Percentiles rank a stretch among this genome's conserved stretches.
phyloP scores from a whole-genome alignment of 1,140 invertebrate species.

The Bombus ignitus region DNA sequence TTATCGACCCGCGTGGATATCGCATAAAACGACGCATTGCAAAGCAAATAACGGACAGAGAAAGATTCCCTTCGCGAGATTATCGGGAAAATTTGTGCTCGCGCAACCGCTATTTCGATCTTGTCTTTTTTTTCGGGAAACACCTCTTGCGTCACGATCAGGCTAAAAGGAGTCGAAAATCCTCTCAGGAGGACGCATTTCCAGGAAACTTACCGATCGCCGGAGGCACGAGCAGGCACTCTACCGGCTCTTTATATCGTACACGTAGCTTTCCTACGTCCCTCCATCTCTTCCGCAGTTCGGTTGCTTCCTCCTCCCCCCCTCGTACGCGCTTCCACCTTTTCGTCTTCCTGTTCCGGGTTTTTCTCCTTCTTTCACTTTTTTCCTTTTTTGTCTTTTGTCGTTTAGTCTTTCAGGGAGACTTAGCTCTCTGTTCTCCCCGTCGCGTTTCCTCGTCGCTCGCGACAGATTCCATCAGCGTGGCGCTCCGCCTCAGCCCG shows the following conservation, averaged over 20 bases:
- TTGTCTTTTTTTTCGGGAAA: slow-evolving; percentile 22
- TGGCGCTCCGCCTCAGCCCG: slow-evolving; percentile 36
- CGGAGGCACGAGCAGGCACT: slow-evolving; percentile 65
- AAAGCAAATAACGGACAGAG: slow-evolving; percentile 29
- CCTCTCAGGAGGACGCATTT: slow-evolving; percentile 51
- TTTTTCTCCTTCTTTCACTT: slow-evolving; percentile 1
- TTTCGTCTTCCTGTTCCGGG: slow-evolving; percentile 19
- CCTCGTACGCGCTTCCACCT: not conserved
- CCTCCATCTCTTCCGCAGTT: not conserved
- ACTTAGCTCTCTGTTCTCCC: not conserved
- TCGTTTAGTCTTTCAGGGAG: slow-evolving; percentile 49
- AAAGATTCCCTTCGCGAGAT: slow-evolving; percentile 10
- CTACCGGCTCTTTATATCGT: slow-evolving; percentile 47
- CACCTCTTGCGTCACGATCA: slow-evolving; percentile 1
- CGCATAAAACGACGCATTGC: slow-evolving; percentile 24
- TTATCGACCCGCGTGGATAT: slow-evolving; percentile 17
- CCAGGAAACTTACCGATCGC: slow-evolving; percentile 66
- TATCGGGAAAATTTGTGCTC: slow-evolving; percentile 15
- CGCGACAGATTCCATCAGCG: slow-evolving; percentile 56
- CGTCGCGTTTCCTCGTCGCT: not conserved
- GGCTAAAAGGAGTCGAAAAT: slow-evolving; percentile 44
- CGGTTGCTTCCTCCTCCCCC: not conserved
- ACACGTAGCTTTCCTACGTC: slow-evolving; percentile 12
- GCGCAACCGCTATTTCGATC: slow-evolving; percentile 9
- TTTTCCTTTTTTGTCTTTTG: not conserved